Base-by-base conservation (phyloP, 2,888 invertebrate species). In the Hoplodrina blanda region DNA sequence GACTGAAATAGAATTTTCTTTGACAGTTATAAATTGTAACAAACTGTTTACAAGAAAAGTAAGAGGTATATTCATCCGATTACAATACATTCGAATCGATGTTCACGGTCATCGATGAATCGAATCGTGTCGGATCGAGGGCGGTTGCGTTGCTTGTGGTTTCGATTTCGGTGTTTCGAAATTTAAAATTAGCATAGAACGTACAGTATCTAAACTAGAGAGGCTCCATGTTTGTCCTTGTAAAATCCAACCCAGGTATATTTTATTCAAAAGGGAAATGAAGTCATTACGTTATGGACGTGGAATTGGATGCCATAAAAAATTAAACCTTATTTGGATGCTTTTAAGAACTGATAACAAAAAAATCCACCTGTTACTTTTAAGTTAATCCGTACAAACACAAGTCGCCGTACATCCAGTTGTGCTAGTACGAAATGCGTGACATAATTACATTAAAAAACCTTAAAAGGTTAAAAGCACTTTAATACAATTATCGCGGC, bases 71-170 rank as follows among this genome's bases (percentile, higher is more conserved):
- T 73, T 60, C 66, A 74, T 77, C 82, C 75, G 69, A 83, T 82
- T 82, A 83, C 83, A 78, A 78, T 76, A 69, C 79, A 85, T 86
- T 87, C 87, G 85, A 91, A 89, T 89, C 84, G 76, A 90, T 90
- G 81, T 87, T 89, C 89, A 88, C 85, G 89, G 89, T 77, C 88
- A 81, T 85, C 79, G 78, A 76, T 85, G 64, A 74, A 74, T 73
- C 75, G 66, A 85, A 80, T 83, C 84, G 82, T 80, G 76, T 84
- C 84, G 77, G 76, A 87, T 88, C 74, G 82, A 68, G 71, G 79
- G 69, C 84, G 80, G 79, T 82, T 84, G 83, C 82, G 76, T 65
- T 70, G n/a, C n/a, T n/a, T n/a, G 78, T 75, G 54, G 78, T 66
- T 41, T 46, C 46, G 46, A 46, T 17, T 46, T 85, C 37, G 46